phyloP scores from a whole-genome alignment of 2,113 vertebrate species.

The Macroglossus sobrinus region DNA sequence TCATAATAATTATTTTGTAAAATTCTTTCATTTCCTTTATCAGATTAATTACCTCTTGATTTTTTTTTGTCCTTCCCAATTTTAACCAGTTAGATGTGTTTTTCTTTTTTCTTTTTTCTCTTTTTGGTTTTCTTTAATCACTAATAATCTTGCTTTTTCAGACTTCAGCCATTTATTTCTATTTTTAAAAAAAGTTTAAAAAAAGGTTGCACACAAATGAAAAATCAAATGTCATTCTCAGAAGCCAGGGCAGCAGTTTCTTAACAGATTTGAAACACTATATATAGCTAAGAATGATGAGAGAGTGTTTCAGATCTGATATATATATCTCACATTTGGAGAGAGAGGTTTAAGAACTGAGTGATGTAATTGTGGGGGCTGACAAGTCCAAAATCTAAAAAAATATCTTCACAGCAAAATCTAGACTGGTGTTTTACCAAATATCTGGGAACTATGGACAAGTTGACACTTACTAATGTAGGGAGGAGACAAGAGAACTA shows the following conservation, averaged over 20 bases:
- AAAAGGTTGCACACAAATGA: background rate
- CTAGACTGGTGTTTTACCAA: background rate
- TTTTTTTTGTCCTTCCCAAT: background rate
- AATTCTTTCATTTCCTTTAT: background rate
- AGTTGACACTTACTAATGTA: no score
- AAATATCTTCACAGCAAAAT: background rate
- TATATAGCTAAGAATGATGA: no score
- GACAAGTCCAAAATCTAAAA: background rate
- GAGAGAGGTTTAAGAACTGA: background rate
- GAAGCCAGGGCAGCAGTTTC: background rate
- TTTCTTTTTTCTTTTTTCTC: background rate
- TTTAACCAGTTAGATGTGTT: background rate
- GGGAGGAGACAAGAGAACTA: no score
- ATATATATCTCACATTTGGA: no score
- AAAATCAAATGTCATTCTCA: background rate
- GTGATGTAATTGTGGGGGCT: background rate
- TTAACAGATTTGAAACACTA: background rate
- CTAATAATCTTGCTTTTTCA: background rate
- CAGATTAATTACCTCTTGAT: background rate
- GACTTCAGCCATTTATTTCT: background rate
- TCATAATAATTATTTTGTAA: background rate
- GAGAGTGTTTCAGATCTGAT: no score
- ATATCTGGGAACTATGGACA: background rate
- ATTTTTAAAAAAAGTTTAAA: background rate
- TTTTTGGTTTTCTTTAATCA: background rate